Evolutionary conservation across 2,888 invertebrate genomes (phyloP), one percentile per base, ranked within the genome.

Genomic region (Metallyticus violacea): DNA sequence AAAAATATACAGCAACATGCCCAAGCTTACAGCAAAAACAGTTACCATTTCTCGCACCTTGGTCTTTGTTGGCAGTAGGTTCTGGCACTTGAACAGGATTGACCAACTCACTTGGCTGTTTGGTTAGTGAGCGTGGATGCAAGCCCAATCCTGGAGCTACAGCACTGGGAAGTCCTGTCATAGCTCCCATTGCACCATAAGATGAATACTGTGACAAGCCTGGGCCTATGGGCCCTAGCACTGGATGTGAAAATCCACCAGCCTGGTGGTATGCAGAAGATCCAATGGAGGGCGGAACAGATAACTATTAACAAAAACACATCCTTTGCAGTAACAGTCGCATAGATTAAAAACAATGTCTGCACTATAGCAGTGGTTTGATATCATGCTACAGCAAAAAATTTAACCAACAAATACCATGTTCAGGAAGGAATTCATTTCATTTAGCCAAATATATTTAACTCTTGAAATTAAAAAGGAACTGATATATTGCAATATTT

Each of bases 241-340:
- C 95, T 1, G 96, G 95, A 92, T 96, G 96, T 87, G 93, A 94
- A 92, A 95, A 96, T 90, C 95, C 95, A 77, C 92, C 93, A 89
- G 94, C 94, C 7, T 81, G 81, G 28, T 83, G 83, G 90, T 91
- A 94, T 89, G 93, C 93, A 88, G 92, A 93, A 7, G 93, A 93
- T 27, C 94, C 94, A 90, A 95, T 93, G 84, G 95, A 94, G 79
- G 96, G 96, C 78, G 95, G 96, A 90, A 96, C 95, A 88, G 96
- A 97, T 92, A 96, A 95, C 94, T 96, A 95, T 81, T 87, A 80
- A 22, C 1, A 80, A 62, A 62, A 90, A 96, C 95, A 88, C 96
- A 95, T 94, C 96, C 95, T 81, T 87, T 77, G 29, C 26, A 80
- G 15, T 78, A 78, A 78, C 1, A 78, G 26, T 15, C 22, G 2